Evolutionary conservation across 2,888 invertebrate species (phyloP), one percentile per base, ranked within the genome.

Genomic region (Eupsilia transversa): DNA sequence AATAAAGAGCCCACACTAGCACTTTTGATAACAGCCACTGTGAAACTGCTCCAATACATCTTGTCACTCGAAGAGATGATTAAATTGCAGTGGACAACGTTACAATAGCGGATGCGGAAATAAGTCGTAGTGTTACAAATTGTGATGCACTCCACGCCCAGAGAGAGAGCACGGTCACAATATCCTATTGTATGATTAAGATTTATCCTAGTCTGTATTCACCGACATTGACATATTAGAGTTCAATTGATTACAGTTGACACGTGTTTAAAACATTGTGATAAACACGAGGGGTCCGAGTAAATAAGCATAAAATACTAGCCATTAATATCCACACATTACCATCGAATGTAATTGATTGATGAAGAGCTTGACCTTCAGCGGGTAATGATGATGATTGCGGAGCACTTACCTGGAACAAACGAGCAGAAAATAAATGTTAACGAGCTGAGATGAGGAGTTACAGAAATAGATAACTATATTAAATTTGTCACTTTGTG

Each of bases 51-150:
- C 92, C 90, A 94, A 94, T 93, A 93, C 92, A 93, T 94, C 93
- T 94, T 93, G 92, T 92, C 93, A 93, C 91, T 93, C 90, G 89
- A 91, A 91, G 90, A 93, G 91, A 93, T 93, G 91, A 93, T 94
- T 94, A 92, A 94, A 94, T 94, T 94, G 92, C 93, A 94, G 91
- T 92, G 77, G 80, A 78, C 79, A 85, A 64, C 92, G 92, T 84
- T 88, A 91, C 92, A 91, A 91, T 91, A 89, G 90, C 91, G 92
- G 91, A 94, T 92, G 89, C 92, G 93, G 95, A 94, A 93, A 92
- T 89, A 92, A 89, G 86, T 91, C 86, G 88, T 92, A 91, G 87
- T 91, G 90, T 93, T 92, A 92, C 92, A 91, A 90, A 93, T 91
- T 90, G 88, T 89, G 86, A 86, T 88, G 88, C 84, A 87, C 78